phyloP scores from a whole-genome alignment of 1,140 invertebrate species.

The Aricia agestis region DNA sequence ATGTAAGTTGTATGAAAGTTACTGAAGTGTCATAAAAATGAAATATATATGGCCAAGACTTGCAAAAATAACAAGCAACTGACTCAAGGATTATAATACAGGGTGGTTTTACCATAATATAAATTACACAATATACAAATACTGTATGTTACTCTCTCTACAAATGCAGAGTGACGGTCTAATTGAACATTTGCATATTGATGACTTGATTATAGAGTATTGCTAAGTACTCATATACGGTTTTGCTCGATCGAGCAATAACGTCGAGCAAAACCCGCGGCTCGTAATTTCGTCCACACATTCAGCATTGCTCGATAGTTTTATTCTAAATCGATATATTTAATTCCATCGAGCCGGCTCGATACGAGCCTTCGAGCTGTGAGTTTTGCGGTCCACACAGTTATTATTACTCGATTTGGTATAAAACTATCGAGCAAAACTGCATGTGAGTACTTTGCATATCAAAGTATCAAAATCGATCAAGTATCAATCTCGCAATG shows the following conservation, averaged over 20 bases:
- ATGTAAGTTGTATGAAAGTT: neutral
- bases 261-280: no score
- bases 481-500: neutral
- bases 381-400: no score
- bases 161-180: neutral
- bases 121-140: neutral
- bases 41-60: conserved; percentile 5
- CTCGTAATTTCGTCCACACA: no score
- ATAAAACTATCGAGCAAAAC: no score
- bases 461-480: neutral
- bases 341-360: no score
- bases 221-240: no score
- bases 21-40: neutral
- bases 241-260: no score
- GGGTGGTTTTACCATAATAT: conserved; percentile 24
- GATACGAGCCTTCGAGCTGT: no score
- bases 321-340: no score
- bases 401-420: no score
- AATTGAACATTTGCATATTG: neutral
- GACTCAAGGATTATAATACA: conserved; percentile 16
- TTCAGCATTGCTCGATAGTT: no score
- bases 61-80: neutral
- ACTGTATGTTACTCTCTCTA: neutral
- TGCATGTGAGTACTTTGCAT: no score
- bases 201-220: neutral